Conservation (phyloP, 2,888 invertebrate genomes). For the Nematopogon swammerdamellus region DNA sequence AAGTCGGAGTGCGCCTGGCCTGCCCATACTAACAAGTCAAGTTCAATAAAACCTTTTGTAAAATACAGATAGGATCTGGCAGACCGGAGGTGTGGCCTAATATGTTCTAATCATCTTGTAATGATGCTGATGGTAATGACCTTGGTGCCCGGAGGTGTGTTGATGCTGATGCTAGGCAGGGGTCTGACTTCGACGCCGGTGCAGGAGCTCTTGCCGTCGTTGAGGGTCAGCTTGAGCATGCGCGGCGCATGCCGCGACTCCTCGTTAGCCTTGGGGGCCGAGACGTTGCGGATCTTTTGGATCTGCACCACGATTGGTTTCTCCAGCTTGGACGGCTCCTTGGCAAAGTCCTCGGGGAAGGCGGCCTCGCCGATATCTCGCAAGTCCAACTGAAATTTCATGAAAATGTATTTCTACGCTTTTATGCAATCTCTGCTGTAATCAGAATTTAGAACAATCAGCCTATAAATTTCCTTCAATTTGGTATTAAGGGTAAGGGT, state of each 20-base stretch:
- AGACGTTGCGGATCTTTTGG: slow-evolving; percentile 82
- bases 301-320: slow-evolving; percentile 79
- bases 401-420: too few species aligned
- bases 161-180: slow-evolving; percentile 67
- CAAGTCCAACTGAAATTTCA: slow-evolving; percentile 78
- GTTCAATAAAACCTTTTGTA: too few species aligned
- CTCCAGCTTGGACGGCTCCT: slow-evolving; percentile 49
- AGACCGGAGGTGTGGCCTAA: too few species aligned
- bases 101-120: too few species aligned
- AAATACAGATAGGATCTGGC: too few species aligned
- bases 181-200: slow-evolving; percentile 76
- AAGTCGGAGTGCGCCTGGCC: too few species aligned
- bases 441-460: too few species aligned
- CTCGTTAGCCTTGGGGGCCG: slow-evolving; percentile 89
- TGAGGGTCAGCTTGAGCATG: slow-evolving; percentile 78
- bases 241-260: slow-evolving; percentile 79
- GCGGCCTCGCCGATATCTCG: slow-evolving; percentile 77
- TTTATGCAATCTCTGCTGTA: too few species aligned
- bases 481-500: too few species aligned
- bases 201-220: slow-evolving; percentile 78
- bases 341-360: slow-evolving; percentile 65
- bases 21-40: too few species aligned
- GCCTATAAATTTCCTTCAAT: too few species aligned
- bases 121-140: slow-evolving; percentile 22
- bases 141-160: slow-evolving; percentile 90